A percentile compares a stretch with the other conserved stretches of the same genome.
phyloP scores from a whole-genome alignment of 2,888 invertebrate genomes.

The Drosophila borborema region DNA sequence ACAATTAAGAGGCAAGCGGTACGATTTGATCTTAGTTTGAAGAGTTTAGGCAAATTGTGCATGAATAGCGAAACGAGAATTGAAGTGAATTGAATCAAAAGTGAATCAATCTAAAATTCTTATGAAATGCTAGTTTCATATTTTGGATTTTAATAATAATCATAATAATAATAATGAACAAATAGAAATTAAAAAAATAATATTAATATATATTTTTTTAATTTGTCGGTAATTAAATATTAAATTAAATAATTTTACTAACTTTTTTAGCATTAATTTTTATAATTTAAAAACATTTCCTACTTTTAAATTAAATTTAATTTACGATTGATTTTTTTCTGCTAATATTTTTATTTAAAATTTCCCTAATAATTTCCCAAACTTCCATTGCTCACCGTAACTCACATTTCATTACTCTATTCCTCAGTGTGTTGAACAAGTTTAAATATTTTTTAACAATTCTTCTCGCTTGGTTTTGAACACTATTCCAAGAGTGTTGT shows the following conservation, averaged over 20 bases:
- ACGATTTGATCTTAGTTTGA: conserved; percentile 8
- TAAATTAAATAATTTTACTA: too few relatives aligned
- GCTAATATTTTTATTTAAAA: too few relatives aligned
- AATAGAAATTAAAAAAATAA: too few relatives aligned
- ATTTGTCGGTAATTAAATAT: too few relatives aligned
- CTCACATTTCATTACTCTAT: background rate
- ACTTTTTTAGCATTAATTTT: too few relatives aligned
- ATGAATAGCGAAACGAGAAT: background rate
- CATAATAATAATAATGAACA: too few relatives aligned
- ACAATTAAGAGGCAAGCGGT: conserved; percentile 32
- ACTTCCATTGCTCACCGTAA: background rate
- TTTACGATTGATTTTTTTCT: background rate
- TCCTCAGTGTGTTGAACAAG: conserved; percentile 3
- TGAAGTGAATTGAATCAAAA: background rate
- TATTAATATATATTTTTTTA: too few relatives aligned
- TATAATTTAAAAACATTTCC: too few relatives aligned
- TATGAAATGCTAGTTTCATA: too few relatives aligned
- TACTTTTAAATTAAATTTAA: background rate
- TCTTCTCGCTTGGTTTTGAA: background rate
- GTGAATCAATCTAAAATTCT: background rate
- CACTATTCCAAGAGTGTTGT: conserved; percentile 11
- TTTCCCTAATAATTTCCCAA: too few relatives aligned
- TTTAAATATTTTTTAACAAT: background rate
- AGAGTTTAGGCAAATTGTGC: background rate
- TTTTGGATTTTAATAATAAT: too few relatives aligned